Conservation (phyloP, 92 coral and sea anemone genomes). For the Actinostola sp. region DNA sequence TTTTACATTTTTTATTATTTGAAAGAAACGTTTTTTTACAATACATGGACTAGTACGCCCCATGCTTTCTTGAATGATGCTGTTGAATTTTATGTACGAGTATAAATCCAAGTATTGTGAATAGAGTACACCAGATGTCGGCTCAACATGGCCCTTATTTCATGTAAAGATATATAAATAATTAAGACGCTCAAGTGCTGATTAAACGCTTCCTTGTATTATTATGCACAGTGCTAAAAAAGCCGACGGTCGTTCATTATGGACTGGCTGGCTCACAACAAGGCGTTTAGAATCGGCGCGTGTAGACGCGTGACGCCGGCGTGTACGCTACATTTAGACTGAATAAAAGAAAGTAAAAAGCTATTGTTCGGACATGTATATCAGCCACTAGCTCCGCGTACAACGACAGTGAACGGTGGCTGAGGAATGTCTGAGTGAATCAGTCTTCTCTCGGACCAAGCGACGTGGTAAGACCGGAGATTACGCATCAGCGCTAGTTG, state of each 20-base stretch:
- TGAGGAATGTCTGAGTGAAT: too few species aligned
- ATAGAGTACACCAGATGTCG: neutral
- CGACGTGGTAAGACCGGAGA: too few species aligned
- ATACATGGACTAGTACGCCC: too few species aligned
- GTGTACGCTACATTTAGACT: neutral
- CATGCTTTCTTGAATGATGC: too few species aligned
- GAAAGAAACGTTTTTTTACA: too few species aligned
- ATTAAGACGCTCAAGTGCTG: constrained; percentile 2
- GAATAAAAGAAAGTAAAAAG: neutral
- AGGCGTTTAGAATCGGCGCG: neutral
- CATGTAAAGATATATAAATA: constrained; percentile 15
- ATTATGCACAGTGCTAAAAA: neutral
- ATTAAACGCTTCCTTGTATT: constrained; percentile 10
- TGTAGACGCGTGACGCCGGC: constrained; percentile 6
- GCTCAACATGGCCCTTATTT: neutral
- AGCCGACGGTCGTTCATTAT: constrained; percentile 9
- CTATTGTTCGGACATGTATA: too few species aligned
- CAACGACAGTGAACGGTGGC: neutral
- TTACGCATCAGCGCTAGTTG: too few species aligned
- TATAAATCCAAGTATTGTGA: neutral
- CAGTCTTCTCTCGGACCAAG: too few species aligned
- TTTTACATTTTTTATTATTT: too few species aligned
- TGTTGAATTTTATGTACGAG: too few species aligned
- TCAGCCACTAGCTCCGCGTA: neutral
- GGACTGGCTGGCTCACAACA: neutral